Evolutionary conservation across 2,113 vertebrate genomes (phyloP).

Genomic region (Pyrgilauda ruficollis): DNA sequence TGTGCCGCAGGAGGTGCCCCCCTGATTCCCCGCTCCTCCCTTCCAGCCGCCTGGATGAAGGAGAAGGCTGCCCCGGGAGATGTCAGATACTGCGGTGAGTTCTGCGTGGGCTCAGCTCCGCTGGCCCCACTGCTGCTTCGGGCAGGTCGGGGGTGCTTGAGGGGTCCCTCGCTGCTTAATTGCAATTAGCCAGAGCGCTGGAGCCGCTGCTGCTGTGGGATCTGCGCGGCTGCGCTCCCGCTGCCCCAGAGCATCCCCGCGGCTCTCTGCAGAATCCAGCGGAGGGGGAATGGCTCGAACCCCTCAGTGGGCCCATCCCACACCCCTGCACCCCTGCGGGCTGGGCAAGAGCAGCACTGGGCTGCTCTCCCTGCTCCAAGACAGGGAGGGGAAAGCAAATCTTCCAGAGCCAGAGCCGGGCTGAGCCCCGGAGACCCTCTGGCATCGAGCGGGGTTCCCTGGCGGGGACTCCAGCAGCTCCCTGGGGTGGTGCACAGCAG

Average conservation of each 20-base stretch:
- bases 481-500: accelerated
- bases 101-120: not conserved
- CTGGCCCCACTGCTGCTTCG: not conserved
- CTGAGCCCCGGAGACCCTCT: not conserved
- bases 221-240: accelerated
- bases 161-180: not conserved
- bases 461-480: accelerated
- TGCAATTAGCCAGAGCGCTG: accelerated
- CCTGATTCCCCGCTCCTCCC: not conserved
- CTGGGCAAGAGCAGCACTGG: accelerated
- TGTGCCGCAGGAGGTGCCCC: not conserved
- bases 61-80: constrained; percentile 80
- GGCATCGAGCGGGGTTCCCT: accelerated
- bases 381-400: accelerated
- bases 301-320: accelerated
- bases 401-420: not conserved
- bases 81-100: constrained; percentile 76
- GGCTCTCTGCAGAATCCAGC: not conserved
- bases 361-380: not conserved
- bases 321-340: accelerated
- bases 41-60: constrained; percentile 95
- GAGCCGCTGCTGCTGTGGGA: not conserved
- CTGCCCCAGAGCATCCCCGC: not conserved
- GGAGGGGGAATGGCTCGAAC: accelerated
- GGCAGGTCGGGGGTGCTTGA: not conserved